Evolutionary conservation across 2,113 vertebrate species (phyloP).

Genomic region (Quiscalus mexicanus): DNA sequence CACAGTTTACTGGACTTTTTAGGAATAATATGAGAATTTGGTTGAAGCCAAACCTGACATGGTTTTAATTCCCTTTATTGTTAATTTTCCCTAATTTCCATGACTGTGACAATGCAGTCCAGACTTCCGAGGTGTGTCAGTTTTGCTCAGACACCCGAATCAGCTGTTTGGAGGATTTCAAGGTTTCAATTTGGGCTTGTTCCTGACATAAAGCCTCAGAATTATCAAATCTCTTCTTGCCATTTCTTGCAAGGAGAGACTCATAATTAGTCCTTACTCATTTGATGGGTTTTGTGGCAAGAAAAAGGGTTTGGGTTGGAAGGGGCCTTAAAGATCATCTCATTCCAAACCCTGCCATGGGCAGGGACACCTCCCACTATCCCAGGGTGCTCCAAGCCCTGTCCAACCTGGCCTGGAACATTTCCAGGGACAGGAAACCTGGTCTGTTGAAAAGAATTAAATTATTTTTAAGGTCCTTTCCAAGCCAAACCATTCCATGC

Average conservation of each 20-base stretch:
- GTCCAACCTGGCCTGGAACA: background rate
- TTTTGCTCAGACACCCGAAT: background rate
- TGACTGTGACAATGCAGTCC: background rate
- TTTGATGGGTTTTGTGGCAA: background rate
- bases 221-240: background rate
- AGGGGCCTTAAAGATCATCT: background rate
- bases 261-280: accelerated
- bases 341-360: background rate
- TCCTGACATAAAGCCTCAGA: background rate
- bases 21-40: background rate
- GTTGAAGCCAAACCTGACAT: background rate
- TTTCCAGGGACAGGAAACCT: background rate
- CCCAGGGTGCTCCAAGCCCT: background rate
- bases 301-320: background rate
- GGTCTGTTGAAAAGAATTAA: background rate
- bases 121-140: too few species aligned
- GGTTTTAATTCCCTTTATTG: background rate
- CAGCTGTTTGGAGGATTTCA: background rate
- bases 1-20: background rate
- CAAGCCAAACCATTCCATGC: background rate
- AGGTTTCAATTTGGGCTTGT: background rate
- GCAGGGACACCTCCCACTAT: background rate
- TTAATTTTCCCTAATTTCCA: background rate
- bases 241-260: background rate
- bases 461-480: background rate